These are phyloP conservation scores for Heliconius sara DNA, from an alignment of 2,888 invertebrate species.

Conservation along the genomic window DNA sequence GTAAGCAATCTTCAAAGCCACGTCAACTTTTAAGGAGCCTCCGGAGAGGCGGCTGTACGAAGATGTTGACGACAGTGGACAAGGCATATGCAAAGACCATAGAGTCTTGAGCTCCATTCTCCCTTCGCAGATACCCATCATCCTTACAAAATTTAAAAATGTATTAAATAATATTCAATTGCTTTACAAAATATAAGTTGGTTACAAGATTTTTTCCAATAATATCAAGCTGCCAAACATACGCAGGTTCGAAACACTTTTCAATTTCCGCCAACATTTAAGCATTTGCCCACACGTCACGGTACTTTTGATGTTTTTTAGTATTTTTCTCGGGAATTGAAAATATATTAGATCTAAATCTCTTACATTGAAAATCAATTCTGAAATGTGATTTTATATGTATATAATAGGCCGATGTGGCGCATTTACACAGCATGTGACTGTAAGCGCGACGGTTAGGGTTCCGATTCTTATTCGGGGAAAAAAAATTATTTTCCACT, in stretches of 20 bases:
- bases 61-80: too few species aligned
- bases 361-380: neutral
- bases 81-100: too few species aligned
- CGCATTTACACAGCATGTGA: too few species aligned
- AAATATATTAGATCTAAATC: constrained; percentile 20
- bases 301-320: constrained; percentile 17
- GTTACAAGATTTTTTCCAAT: constrained; percentile 1
- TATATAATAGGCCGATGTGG: neutral
- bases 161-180: neutral
- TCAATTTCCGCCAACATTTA: constrained; percentile 33
- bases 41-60: too few species aligned
- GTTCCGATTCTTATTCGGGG: too few species aligned
- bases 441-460: too few species aligned
- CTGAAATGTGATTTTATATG: neutral
- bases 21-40: too few species aligned
- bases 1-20: too few species aligned
- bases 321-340: constrained; percentile 28
- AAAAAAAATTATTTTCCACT: neutral
- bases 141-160: neutral
- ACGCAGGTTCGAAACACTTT: constrained; percentile 21
- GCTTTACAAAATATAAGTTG: constrained; percentile 11
- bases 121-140: too few species aligned
- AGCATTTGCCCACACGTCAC: constrained; percentile 23
- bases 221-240: constrained; percentile 13
- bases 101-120: too few species aligned